Percentiles rank a stretch among this genome's conserved stretches.
phyloP scores from a whole-genome alignment of 2,888 invertebrate genomes.

The Acleris laterana region DNA sequence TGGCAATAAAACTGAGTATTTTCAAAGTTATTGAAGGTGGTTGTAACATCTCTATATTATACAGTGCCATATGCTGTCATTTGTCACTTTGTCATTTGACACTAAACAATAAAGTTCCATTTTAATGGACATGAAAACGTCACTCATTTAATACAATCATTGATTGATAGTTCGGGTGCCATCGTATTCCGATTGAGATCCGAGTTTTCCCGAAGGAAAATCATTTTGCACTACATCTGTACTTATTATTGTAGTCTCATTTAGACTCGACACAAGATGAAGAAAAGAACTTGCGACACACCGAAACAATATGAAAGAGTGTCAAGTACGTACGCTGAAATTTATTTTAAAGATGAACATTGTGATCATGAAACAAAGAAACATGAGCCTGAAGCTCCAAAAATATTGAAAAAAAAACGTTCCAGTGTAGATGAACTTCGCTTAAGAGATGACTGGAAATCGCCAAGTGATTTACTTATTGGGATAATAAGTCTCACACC shows the following conservation, averaged over 20 bases:
- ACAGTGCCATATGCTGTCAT: no score
- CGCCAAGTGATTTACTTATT: constrained; percentile 74
- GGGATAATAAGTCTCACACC: constrained; percentile 65
- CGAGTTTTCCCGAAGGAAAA: no score
- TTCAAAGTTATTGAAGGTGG: no score
- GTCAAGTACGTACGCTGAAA: constrained; percentile 68
- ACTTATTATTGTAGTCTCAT: not conserved
- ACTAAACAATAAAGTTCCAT: no score
- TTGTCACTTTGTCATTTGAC: no score
- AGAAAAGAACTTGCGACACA: constrained; percentile 48
- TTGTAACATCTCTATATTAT: no score
- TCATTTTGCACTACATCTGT: no score
- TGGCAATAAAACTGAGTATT: no score
- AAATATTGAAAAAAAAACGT: constrained; percentile 23
- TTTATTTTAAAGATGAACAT: constrained; percentile 59
- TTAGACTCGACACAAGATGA: constrained; percentile 3
- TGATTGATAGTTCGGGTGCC: no score
- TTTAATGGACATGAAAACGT: no score
- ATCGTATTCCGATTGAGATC: no score
- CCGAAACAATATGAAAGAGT: constrained; percentile 55
- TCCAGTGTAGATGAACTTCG: constrained; percentile 23
- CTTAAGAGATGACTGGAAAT: constrained; percentile 58
- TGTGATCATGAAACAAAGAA: constrained; percentile 45
- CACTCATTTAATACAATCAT: no score
- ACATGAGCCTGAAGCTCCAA: constrained; percentile 26